Percentiles rank a stretch among this genome's conserved stretches.
Evolutionary conservation across 2,888 invertebrate genomes (phyloP).

Genomic region (Clivina fossor): DNA sequence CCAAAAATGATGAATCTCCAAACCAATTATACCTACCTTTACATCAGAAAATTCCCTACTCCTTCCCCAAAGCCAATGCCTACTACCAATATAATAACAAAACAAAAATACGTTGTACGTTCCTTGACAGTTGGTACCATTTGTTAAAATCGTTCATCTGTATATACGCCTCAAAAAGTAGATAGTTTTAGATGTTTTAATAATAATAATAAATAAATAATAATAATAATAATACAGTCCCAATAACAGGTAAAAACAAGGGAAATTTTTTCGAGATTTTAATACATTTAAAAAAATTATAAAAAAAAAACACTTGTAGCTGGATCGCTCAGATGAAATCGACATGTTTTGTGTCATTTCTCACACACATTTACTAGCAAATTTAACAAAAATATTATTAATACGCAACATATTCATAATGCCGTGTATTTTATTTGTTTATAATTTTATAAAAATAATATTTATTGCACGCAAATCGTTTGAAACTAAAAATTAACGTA

Average conservation of each 20-base stretch:
- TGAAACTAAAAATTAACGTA: no score
- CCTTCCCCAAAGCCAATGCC: not conserved
- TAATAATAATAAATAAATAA: no score
- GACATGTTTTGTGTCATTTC: no score
- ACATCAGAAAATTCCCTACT: constrained; percentile 12
- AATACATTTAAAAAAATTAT: constrained; percentile 1
- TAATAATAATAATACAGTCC: no score
- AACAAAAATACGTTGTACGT: not conserved
- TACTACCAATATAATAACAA: not conserved
- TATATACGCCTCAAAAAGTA: constrained; percentile 31
- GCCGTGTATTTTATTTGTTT: no score
- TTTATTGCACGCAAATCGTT: constrained; percentile 34
- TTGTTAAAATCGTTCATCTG: constrained; percentile 27
- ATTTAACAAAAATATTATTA: no score
- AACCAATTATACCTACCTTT: constrained; percentile 13
- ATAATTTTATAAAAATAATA: no score
- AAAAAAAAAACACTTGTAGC: no score
- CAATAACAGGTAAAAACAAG: constrained; percentile 23
- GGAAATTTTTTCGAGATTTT: constrained; percentile 25
- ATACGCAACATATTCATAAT: no score
- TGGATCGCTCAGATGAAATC: no score
- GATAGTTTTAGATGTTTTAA: constrained; percentile 18
- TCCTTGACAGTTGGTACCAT: not conserved
- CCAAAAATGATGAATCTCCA: no score
- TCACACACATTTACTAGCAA: no score